Conservation (phyloP, 2,888 invertebrate genomes). For the Rotaria sp. region DNA sequence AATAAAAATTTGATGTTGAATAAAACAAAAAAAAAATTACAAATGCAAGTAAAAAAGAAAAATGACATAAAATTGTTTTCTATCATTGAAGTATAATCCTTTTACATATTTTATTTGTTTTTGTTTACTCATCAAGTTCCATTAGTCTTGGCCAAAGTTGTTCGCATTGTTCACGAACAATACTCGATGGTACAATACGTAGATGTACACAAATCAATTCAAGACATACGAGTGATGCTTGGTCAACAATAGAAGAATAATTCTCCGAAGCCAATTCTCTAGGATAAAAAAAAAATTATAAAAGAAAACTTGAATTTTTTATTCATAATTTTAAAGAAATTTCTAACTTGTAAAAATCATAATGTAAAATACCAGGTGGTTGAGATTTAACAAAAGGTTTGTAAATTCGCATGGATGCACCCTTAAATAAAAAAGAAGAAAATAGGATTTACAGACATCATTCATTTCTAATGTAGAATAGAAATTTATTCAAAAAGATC, state of each 20-base stretch:
- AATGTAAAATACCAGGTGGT: background rate
- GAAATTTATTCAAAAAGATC: too few species aligned
- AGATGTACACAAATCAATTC: constrained; percentile 24
- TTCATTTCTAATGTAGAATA: too few species aligned
- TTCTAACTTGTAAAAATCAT: background rate
- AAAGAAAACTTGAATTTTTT: background rate
- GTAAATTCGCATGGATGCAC: background rate
- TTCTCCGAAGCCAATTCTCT: background rate
- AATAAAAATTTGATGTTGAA: too few species aligned
- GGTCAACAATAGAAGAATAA: background rate
- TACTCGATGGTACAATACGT: background rate
- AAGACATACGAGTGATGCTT: background rate
- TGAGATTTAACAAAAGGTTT: background rate
- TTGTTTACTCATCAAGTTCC: background rate
- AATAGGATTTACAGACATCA: too few species aligned
- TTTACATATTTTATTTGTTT: background rate
- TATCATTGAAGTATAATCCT: background rate
- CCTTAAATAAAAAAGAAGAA: background rate
- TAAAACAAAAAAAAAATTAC: too few species aligned
- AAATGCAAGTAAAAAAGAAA: too few species aligned
- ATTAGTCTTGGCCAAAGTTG: background rate
- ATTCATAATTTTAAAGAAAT: background rate
- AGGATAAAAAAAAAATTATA: too few species aligned
- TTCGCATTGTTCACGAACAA: background rate
- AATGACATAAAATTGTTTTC: too few species aligned